Evolutionary conservation across 2,888 invertebrate species (phyloP), one percentile per base, ranked within the genome.

Genomic region (Diarsia dahlii): DNA sequence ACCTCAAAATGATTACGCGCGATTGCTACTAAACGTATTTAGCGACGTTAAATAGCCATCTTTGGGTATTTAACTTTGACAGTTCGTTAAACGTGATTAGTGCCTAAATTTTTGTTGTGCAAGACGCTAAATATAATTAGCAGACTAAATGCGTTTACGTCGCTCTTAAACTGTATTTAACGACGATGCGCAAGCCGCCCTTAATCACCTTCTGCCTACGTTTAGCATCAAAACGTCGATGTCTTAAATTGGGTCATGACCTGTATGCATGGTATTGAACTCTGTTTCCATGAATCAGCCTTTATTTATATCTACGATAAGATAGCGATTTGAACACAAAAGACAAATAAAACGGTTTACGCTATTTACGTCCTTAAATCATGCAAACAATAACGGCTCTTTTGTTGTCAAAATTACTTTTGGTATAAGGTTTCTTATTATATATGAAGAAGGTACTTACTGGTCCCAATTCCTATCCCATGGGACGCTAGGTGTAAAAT

Each of bases 401-500:
- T 67, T 65, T n/a, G 54, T 60, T 45, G 4, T 3, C 15, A 20
- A 56, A 60, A 18, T 54, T 12, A 66, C 48, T 66, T 28, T 28
- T 28, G 6, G 3, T 9, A 18, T 20, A n/a, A 0, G 3, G 18
- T 10, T 73, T 18, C 28, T 9, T 8, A 13, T 34, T 45, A 23
- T 9, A 20, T 9, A 5, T 39, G 6, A 23, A 8, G 0, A 46
- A 66, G 2, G 45, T 84, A 95, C 97, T 97, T 97, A 98, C 98
- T 97, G 98, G 93, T 99, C 99, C 99, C 99, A 99, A 94, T 99
- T 99, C 72, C 95, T 96, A 88, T 99, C 98, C 99, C 99, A 99
- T 90, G 97, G 97, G 0, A 98, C 96, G 74, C 97, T 97, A 0
- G 98, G 97, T 1, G 95, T 95, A 85, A 96, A 97, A 93, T 97